These are phyloP conservation scores for Prionailurus bengalensis DNA, from an alignment of 2,113 vertebrate species.

Conservation along the genomic window DNA sequence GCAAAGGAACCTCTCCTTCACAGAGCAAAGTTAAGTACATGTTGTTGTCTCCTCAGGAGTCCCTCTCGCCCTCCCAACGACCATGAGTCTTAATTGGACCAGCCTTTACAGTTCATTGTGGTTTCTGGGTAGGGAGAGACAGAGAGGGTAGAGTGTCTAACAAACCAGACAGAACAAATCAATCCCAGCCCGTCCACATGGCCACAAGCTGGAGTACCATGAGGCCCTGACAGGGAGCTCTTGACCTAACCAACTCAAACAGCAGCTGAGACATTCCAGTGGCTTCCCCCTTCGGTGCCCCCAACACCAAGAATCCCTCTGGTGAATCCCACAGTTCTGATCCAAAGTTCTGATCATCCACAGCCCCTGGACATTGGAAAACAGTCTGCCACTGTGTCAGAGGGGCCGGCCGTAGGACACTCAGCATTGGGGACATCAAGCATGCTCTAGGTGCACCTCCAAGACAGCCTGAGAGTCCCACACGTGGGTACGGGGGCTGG, in stretches of 20 bases:
- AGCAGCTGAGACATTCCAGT: slow-evolving; percentile 28
- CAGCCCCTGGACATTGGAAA: neutral
- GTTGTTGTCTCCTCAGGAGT: neutral
- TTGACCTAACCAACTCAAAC: neutral
- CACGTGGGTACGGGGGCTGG: fast-evolving
- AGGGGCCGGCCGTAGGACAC: neutral
- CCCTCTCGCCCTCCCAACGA: neutral
- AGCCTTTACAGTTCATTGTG: neutral
- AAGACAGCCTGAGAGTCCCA: neutral
- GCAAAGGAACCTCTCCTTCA: neutral
- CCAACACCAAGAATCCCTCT: neutral
- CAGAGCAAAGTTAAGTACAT: neutral
- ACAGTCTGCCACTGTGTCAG: neutral
- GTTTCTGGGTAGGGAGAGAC: neutral
- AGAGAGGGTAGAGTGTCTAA: neutral
- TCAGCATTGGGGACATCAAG: neutral
- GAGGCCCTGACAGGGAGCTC: neutral
- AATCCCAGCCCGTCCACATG: slow-evolving; percentile 8
- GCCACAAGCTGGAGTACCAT: slow-evolving; percentile 32
- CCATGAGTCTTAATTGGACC: neutral
- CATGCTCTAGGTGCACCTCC: too few species aligned
- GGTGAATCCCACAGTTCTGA: neutral
- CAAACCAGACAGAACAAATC: slow-evolving; percentile 68
- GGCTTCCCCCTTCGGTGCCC: neutral
- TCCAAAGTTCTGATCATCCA: neutral